These are phyloP conservation scores for Gavialis gangeticus DNA, from an alignment of 2,113 vertebrate species.

Conservation along the genomic window DNA sequence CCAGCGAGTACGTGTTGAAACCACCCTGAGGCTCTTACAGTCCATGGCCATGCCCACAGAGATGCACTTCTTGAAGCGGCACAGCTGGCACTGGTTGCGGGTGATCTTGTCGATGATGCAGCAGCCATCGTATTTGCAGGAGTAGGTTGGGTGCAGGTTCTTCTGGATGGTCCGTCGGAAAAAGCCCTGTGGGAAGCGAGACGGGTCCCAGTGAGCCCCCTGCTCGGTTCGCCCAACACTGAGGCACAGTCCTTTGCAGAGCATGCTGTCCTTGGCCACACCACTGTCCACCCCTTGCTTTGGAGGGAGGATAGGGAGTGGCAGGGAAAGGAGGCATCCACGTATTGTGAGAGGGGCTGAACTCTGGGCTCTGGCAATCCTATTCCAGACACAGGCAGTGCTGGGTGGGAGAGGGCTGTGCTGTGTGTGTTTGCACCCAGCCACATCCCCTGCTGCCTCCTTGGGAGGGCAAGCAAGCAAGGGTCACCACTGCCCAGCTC, in stretches of 20 bases:
- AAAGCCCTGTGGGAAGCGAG: constrained; percentile 84
- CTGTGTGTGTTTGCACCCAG: too few species aligned
- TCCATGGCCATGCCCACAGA: constrained; percentile 90
- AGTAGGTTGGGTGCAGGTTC: constrained; percentile 94
- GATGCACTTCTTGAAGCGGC: constrained; percentile 98
- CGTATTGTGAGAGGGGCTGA: too few species aligned
- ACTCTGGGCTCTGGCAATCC: too few species aligned
- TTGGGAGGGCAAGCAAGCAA: background rate
- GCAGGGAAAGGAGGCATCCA: background rate
- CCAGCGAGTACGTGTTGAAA: background rate
- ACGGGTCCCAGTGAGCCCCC: background rate
- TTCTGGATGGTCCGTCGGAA: constrained; percentile 98
- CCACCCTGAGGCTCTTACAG: constrained; percentile 56
- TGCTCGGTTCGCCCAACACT: background rate
- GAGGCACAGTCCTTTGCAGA: background rate
- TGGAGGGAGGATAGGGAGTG: background rate
- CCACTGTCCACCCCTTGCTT: too few species aligned
- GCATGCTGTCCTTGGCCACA: background rate
- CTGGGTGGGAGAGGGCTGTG: too few species aligned
- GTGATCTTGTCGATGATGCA: constrained; percentile 98
- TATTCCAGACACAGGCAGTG: too few species aligned
- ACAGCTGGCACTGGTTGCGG: constrained; percentile 98
- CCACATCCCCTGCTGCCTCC: too few species aligned
- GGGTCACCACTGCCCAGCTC: background rate
- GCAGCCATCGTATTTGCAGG: constrained; percentile 96